Conservation (phyloP, 2,888 invertebrate species). For the Eueremaeus valkanovi region DNA sequence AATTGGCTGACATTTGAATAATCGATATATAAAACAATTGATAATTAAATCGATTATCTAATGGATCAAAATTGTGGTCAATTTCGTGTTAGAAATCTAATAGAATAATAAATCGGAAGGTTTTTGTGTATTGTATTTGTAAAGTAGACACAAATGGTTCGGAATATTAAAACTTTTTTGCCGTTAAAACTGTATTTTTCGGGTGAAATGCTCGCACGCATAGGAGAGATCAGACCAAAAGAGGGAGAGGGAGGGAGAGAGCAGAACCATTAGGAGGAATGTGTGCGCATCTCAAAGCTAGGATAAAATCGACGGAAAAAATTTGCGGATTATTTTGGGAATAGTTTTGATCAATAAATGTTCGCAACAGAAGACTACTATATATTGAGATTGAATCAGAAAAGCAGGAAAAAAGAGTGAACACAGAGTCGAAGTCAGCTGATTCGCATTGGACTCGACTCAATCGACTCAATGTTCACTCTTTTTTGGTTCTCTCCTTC, state of each 20-base stretch:
- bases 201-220: conserved; percentile 11
- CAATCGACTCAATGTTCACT: too few relatives aligned
- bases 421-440: background rate
- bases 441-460: conserved; percentile 2
- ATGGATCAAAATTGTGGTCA: background rate
- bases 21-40: background rate
- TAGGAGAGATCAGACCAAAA: background rate
- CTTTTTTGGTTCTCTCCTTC: background rate
- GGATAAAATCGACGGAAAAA: background rate
- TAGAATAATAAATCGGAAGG: conserved; percentile 16
- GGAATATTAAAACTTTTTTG: background rate
- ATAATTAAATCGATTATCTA: conserved; percentile 5
- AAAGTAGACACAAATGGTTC: conserved; percentile 1
- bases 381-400: background rate
- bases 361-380: background rate
- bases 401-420: conserved; percentile 1
- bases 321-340: conserved; percentile 7
- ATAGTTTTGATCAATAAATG: conserved; percentile 9
- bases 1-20: background rate
- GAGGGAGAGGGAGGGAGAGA: too few relatives aligned
- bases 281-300: background rate
- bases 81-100: background rate
- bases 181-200: background rate
- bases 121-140: background rate
- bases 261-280: background rate